Base-by-base conservation (phyloP, 2,888 invertebrate species). In the Caenorhabditis plicata region DNA sequence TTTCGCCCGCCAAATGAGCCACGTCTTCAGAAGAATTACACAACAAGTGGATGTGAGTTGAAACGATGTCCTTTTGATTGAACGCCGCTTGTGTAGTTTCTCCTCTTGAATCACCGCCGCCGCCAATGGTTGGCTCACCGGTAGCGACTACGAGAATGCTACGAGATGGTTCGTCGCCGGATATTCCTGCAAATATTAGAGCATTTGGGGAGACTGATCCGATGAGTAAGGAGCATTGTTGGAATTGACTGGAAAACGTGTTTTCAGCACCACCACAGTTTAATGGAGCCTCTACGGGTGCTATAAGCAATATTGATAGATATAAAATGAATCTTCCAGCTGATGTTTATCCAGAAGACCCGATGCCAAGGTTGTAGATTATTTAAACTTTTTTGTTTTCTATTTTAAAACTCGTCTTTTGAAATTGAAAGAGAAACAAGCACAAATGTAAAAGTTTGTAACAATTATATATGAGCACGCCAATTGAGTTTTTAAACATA, bases 1-100 rank as follows among this genome's bases (percentile, higher is more conserved):
- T 71, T 71, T 43, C 61, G 65, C 5, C 70, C 70, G 1, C 67
- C 70, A 29, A 64, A 64, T 45, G 61, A 64, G 23, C 53, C 64
- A 9, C 50, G 50, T 19, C 45, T 70, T 27, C 55, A 44, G 40
- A 70, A 67, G 40, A 56, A 52, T 36, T 70, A 70, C 31, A 44
- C 54, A 27, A 46, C 53, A 31, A n/a, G n/a, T n/a, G 36, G 46
- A 33, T 62, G 57, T 58, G 22, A 53, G 39, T 26, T 17, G 35
- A 36, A 49, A 41, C 19, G 15, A 38, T 13, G 23, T 36, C n/a
- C n/a, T n/a, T n/a, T 13, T n/a, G 8, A 4, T 4, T 15, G 4
- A 38, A 13, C 19, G 17, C 17, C 4, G 15, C 13, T 8, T 36
- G 38, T 57, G 32, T 33, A 70, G 69, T 67, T 33, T 66, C 64